phyloP scores from a whole-genome alignment of 2,797 vertebrate genomes.

The Perodicticus potto region DNA sequence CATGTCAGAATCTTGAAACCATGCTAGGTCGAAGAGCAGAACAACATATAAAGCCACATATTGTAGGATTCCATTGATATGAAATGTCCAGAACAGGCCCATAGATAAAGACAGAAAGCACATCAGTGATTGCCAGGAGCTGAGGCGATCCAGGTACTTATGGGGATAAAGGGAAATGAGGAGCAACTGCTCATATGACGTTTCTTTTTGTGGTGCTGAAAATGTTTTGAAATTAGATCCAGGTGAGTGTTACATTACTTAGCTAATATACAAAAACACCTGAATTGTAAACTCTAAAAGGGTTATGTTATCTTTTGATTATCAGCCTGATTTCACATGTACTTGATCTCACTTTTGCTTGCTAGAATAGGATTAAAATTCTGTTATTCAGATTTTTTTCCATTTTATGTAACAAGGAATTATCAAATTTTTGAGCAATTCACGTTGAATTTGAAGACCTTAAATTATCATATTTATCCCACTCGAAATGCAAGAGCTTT shows the following conservation, averaged over 20 bases:
- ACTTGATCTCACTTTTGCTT: not conserved
- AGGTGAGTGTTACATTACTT: not conserved
- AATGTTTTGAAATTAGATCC: not conserved
- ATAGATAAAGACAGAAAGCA: not conserved
- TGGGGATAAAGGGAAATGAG: not conserved
- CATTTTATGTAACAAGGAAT: not conserved
- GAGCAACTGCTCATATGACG: fast-evolving
- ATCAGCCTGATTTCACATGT: not conserved
- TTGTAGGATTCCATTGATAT: not conserved
- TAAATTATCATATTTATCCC: not conserved
- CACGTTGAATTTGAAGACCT: not conserved
- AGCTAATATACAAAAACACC: not conserved
- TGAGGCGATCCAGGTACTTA: no score
- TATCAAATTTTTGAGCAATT: not conserved
- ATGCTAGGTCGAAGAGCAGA: not conserved
- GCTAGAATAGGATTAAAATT: not conserved
- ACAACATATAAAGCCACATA: not conserved
- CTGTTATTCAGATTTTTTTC: not conserved
- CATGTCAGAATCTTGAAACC: not conserved
- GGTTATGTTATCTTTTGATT: not conserved
- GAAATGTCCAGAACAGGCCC: not conserved
- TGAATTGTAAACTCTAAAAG: not conserved
- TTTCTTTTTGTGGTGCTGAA: not conserved
- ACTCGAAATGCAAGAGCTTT: not conserved
- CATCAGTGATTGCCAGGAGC: not conserved